Evolutionary conservation across 2,888 invertebrate genomes (phyloP), one percentile per base, ranked within the genome.

Genomic region (Gasteruption jaculator): DNA sequence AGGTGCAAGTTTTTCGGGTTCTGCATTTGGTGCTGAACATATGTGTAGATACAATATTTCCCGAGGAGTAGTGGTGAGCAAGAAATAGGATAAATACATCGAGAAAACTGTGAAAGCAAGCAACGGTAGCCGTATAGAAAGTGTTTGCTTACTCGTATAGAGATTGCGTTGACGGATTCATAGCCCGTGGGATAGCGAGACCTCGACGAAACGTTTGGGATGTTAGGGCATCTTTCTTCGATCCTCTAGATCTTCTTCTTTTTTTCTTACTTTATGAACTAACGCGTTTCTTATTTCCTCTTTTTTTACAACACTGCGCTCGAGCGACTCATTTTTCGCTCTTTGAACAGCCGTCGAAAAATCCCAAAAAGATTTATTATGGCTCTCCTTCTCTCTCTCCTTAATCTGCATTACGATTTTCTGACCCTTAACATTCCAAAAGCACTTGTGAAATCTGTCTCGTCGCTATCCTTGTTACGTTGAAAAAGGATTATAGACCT

Each of bases 91-190:
- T 12, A 26, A 10, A 10, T 32, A 31, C 40, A 20, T 38, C 35
- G 43, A 50, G 54, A 51, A 53, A 53, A 58, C 58, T 64, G 60
- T 63, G 58, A 63, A 62, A 62, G 57, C 58, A 32, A n/a, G n/a
- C n/a, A n/a, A 42, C 45, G 41, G 46, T 43, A 49, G 43, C 45
- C 37, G 48, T n/a, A n/a, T n/a, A n/a, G n/a, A n/a, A n/a, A n/a
- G n/a, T n/a, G n/a, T n/a, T n/a, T n/a, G n/a, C n/a, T n/a, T n/a
- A n/a, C n/a, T n/a, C n/a, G n/a, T n/a, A n/a, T n/a, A n/a, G n/a
- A 52, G 43, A 49, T 37, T 44, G 51, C 56, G 68, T 58, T 64
- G 68, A 68, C 61, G 58, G 67, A 68, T 68, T 68, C 65, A 68
- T 60, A 49, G 54, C 47, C 50, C 52, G 52, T 57, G 56, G 55